These are phyloP conservation scores for Alouatta caraya DNA, from an alignment of 2,797 vertebrate genomes.

Conservation along the genomic window DNA sequence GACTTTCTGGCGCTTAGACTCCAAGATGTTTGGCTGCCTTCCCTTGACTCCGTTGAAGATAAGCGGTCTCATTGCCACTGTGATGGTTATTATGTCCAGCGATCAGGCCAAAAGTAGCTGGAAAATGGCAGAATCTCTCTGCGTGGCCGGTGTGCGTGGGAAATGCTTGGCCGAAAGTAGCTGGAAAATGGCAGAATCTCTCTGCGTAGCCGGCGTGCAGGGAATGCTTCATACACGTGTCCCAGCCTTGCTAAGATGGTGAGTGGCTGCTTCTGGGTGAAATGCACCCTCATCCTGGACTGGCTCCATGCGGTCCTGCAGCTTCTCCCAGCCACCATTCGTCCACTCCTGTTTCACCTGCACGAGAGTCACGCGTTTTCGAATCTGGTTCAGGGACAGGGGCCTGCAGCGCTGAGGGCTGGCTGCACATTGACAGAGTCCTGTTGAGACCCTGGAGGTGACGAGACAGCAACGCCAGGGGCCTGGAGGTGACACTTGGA, in stretches of 20 bases:
- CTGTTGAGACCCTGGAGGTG: background rate
- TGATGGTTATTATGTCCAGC: background rate
- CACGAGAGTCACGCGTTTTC: background rate
- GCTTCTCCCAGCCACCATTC: fast-evolving
- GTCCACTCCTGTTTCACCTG: background rate
- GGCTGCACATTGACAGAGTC: fast-evolving
- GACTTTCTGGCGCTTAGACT: too few relatives aligned
- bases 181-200: too few relatives aligned
- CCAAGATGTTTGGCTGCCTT: fast-evolving
- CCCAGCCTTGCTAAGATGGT: too few relatives aligned
- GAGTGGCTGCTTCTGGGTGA: background rate
- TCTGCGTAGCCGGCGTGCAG: too few relatives aligned
- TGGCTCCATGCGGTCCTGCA: fast-evolving
- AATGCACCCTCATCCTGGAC: background rate
- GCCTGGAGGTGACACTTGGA: background rate
- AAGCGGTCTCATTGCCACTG: background rate
- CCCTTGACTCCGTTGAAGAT: background rate
- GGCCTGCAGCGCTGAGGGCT: background rate
- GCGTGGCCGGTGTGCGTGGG: fast-evolving
- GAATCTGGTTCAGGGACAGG: background rate
- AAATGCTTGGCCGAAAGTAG: too few relatives aligned
- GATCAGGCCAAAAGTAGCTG: too few relatives aligned
- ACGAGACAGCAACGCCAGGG: fast-evolving
- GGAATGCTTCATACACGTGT: background rate
- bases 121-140: background rate